These are phyloP conservation scores for Acromyrmex charruanus DNA, from an alignment of 1,140 invertebrate genomes.

Conservation along the genomic window DNA sequence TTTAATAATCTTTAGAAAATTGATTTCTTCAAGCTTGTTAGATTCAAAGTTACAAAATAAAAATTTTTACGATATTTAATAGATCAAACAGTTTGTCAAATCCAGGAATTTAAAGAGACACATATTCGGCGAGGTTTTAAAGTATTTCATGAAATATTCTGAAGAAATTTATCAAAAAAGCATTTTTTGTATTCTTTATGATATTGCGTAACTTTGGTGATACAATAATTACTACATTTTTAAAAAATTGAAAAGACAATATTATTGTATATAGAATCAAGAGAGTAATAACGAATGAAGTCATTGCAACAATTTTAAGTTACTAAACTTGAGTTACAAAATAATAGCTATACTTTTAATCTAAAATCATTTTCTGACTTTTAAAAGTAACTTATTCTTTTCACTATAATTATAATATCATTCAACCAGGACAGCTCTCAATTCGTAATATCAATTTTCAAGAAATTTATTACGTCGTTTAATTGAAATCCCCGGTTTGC, in stretches of 20 bases:
- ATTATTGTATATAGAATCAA: neutral
- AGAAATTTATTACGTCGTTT: neutral
- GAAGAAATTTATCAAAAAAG: neutral
- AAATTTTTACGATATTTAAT: neutral
- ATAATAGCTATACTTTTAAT: neutral
- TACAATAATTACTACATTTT: neutral
- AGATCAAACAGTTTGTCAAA: neutral
- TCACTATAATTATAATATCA: neutral
- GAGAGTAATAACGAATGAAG: neutral
- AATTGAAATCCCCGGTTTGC: constrained; percentile 23
- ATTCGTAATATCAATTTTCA: neutral
- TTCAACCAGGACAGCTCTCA: neutral
- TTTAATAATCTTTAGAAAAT: neutral
- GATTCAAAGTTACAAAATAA: neutral
- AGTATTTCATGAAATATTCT: neutral
- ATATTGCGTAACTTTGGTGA: neutral
- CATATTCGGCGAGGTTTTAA: neutral
- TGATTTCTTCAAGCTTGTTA: neutral
- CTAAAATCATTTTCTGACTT: neutral
- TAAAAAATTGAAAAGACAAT: neutral
- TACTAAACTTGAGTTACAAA: neutral
- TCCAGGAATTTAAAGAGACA: neutral
- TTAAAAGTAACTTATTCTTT: neutral
- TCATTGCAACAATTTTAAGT: neutral
- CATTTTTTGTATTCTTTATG: neutral